Evolutionary conservation across 2,113 vertebrate genomes (phyloP).

Genomic region (mouse (Mus musculus)): GRCm39 chr2:79446501-79447000

Average conservation of each 20-base stretch:
- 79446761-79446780: not conserved
- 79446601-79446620: not conserved
- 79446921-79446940: not conserved
- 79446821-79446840: not conserved
- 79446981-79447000: conserved; percentile 23
- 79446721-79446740: not conserved
- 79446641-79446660: not conserved
- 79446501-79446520: not conserved
- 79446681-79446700: not conserved
- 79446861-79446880: not conserved
- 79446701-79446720: not conserved
- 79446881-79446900: not conserved
- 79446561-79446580: not conserved
- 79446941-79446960: not conserved
- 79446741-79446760: not conserved
- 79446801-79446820: not conserved
- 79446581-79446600: not conserved
- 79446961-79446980: not conserved
- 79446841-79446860: not conserved
- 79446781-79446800: not conserved
- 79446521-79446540: not conserved
- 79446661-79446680: not conserved
- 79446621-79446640: not conserved
- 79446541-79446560: not conserved
- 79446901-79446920: not conserved